Evolutionary conservation across 1,140 invertebrate genomes (phyloP).

Genomic region (Pinna nobilis): DNA sequence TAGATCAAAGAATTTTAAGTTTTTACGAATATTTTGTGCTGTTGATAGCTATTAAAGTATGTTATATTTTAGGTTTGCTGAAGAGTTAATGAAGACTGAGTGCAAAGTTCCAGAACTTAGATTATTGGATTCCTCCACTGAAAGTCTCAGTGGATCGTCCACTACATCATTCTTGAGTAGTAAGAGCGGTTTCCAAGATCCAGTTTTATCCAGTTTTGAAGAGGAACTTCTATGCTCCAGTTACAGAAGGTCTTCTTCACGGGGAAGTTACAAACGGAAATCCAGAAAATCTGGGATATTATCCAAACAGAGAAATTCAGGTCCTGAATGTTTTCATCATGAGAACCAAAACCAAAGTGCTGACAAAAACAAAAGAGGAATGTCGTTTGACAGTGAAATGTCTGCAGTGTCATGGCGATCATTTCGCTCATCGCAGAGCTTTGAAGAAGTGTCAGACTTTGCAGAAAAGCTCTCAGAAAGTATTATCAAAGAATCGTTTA

Average conservation of each 20-base stretch:
- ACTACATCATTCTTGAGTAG: slow-evolving; percentile 56
- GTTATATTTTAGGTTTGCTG: slow-evolving; percentile 53
- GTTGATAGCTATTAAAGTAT: no score
- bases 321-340: no score
- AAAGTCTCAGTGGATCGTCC: slow-evolving; percentile 37
- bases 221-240: slow-evolving; percentile 51
- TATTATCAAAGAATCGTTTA: slow-evolving; percentile 47
- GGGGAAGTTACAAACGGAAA: slow-evolving; percentile 18
- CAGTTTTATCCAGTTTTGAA: slow-evolving; percentile 57
- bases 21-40: no score
- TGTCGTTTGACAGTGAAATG: slow-evolving; percentile 20
- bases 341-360: slow-evolving; percentile 10
- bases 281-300: slow-evolving; percentile 8
- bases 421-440: slow-evolving; percentile 19
- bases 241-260: slow-evolving; percentile 18
- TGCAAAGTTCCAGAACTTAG: slow-evolving; percentile 55
- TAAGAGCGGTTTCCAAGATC: slow-evolving; percentile 58
- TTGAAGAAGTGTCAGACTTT: slow-evolving; percentile 47
- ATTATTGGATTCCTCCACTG: slow-evolving; percentile 44
- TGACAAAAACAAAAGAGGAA: not conserved
- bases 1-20: no score
- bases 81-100: slow-evolving; percentile 62
- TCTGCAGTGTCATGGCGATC: slow-evolving; percentile 7
- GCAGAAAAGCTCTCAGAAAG: slow-evolving; percentile 52
- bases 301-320: no score